Percentiles rank a stretch among this genome's conserved stretches.
Conservation (phyloP, 2,888 invertebrate genomes). For the Therioaphis trifolii region DNA sequence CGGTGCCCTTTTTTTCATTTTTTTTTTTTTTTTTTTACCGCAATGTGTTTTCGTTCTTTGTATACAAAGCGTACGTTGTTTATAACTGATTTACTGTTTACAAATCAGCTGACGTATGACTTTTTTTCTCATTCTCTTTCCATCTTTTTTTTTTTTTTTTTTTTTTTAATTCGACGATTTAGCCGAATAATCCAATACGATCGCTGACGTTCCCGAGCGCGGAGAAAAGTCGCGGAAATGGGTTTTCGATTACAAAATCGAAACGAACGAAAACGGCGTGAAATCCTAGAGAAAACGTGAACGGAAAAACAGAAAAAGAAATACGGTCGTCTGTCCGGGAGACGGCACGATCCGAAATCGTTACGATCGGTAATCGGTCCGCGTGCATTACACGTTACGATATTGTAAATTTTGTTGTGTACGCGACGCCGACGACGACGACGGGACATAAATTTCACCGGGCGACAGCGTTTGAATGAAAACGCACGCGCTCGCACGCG, state of each 20-base stretch:
- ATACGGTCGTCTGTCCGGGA: neutral
- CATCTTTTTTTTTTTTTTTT: too few species aligned
- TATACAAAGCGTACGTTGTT: too few species aligned
- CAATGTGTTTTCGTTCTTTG: neutral
- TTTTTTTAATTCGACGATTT: too few species aligned
- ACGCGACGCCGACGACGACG: neutral
- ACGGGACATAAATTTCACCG: neutral
- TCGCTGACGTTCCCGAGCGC: too few species aligned
- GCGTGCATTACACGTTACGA: neutral
- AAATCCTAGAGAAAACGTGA: too few species aligned
- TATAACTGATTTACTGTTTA: too few species aligned
- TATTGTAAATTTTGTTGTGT: neutral
- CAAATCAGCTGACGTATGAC: too few species aligned
- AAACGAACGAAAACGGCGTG: neutral
- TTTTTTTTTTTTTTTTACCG: neutral
- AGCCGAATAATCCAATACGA: too few species aligned
- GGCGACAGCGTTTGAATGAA: neutral
- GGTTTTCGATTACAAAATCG: too few species aligned
- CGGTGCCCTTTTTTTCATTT: neutral
- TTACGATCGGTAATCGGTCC: neutral
- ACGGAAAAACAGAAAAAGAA: neutral
- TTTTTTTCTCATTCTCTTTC: too few species aligned
- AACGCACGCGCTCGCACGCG: neutral
- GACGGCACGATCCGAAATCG: neutral
- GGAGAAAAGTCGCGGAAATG: too few species aligned